phyloP scores from a whole-genome alignment of 2,888 invertebrate genomes.

The Sinhomidia bicolor region DNA sequence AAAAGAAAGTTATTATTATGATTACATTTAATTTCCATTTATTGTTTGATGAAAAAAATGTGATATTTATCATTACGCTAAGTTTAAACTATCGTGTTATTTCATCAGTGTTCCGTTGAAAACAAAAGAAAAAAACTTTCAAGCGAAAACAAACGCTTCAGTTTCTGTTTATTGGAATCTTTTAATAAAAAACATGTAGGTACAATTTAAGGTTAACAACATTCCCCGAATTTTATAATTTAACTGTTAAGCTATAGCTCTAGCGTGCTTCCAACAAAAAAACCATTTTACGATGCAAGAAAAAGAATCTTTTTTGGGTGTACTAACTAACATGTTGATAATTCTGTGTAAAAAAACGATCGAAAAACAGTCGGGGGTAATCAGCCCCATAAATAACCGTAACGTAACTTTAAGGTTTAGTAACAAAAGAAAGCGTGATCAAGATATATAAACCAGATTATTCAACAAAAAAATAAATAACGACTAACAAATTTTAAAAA shows the following conservation, averaged over 20 bases:
- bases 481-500: slow-evolving; percentile 31
- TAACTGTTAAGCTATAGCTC: not conserved
- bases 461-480: slow-evolving; percentile 17
- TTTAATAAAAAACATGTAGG: not conserved
- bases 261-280: slow-evolving; percentile 55
- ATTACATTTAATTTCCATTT: no score
- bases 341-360: not conserved
- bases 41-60: slow-evolving; percentile 3
- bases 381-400: no score
- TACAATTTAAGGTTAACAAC: not conserved
- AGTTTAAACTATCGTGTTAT: not conserved
- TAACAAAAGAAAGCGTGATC: not conserved
- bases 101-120: slow-evolving; percentile 6
- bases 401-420: not conserved
- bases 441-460: not conserved
- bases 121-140: not conserved
- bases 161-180: not conserved
- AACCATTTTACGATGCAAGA: not conserved
- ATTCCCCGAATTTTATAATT: not conserved
- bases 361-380: not conserved
- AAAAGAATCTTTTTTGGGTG: not conserved
- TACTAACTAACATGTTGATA: not conserved
- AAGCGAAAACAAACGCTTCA: not conserved
- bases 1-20: not conserved
- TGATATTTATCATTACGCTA: slow-evolving; percentile 30